phyloP scores from a whole-genome alignment of 2,888 invertebrate species.

The Thera britannica region DNA sequence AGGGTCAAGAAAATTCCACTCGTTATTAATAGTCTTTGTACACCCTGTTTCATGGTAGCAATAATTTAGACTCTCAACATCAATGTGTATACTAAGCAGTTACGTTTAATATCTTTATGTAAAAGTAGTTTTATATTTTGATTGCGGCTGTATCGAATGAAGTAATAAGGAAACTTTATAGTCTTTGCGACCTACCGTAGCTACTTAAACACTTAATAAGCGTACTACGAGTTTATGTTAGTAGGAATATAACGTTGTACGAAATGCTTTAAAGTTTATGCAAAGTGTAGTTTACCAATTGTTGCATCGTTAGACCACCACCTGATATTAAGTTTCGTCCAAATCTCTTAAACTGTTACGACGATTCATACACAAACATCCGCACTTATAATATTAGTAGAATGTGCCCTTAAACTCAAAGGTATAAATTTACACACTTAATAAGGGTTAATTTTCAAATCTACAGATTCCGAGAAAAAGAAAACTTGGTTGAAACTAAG shows the following conservation, averaged over 20 bases:
- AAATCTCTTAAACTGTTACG: too few species aligned
- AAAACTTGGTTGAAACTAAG: too few species aligned
- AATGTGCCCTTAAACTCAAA: too few species aligned
- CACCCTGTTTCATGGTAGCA: not conserved
- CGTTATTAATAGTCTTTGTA: not conserved
- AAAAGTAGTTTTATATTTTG: conserved; percentile 10
- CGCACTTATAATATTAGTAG: too few species aligned
- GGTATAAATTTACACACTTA: too few species aligned
- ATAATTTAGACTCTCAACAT: conserved; percentile 44
- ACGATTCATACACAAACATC: too few species aligned
- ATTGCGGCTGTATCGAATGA: conserved; percentile 3
- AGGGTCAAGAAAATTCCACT: too few species aligned
- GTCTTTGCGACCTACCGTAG: not conserved
- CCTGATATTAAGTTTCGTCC: too few species aligned
- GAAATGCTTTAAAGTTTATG: not conserved
- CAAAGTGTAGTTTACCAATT: too few species aligned
- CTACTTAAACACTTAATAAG: not conserved
- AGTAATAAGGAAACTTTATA: conserved; percentile 5
- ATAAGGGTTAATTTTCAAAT: too few species aligned
- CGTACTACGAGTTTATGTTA: not conserved
- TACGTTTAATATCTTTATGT: conserved; percentile 42
- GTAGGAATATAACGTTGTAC: not conserved
- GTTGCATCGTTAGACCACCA: too few species aligned
- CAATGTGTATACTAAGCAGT: conserved; percentile 55
- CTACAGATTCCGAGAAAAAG: too few species aligned